A percentile compares a stretch with the other conserved stretches of the same genome.
phyloP scores from a whole-genome alignment of 2,113 vertebrate species.

The Chlorodrepanis virens region DNA sequence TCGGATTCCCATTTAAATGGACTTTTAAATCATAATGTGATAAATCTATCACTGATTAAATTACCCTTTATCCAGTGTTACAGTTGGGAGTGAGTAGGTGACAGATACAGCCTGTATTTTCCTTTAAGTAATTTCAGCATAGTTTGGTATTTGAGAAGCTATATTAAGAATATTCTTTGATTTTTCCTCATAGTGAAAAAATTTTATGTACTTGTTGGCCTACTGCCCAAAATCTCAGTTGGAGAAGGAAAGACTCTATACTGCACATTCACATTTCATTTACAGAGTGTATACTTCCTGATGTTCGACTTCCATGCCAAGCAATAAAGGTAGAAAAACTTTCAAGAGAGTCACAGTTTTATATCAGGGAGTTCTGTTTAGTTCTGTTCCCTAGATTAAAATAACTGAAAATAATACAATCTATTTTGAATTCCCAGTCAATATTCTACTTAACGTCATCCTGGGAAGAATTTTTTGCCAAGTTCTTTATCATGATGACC shows the following conservation, averaged over 20 bases:
- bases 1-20: not conserved
- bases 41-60: constrained; percentile 4
- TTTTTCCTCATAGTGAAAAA: not conserved
- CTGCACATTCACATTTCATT: not conserved
- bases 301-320: not conserved
- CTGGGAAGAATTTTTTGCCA: not conserved
- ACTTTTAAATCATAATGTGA: not conserved
- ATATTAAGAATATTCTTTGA: not conserved
- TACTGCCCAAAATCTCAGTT: not conserved
- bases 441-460: not conserved
- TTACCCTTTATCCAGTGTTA: not conserved
- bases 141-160: not conserved
- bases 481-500: not conserved
- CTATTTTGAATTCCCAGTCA: not conserved
- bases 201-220: not conserved
- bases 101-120: not conserved
- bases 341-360: not conserved
- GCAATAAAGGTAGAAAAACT: not conserved
- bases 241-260: not conserved
- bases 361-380: not conserved
- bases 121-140: not conserved
- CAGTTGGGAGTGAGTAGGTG: not conserved
- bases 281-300: not conserved
- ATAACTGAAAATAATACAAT: not conserved
- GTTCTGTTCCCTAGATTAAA: not conserved